Percentiles rank a stretch among this genome's conserved stretches.
These are phyloP conservation scores for Sarcophaga subvicina DNA, from an alignment of 2,888 invertebrate species.

Conservation along the genomic window DNA sequence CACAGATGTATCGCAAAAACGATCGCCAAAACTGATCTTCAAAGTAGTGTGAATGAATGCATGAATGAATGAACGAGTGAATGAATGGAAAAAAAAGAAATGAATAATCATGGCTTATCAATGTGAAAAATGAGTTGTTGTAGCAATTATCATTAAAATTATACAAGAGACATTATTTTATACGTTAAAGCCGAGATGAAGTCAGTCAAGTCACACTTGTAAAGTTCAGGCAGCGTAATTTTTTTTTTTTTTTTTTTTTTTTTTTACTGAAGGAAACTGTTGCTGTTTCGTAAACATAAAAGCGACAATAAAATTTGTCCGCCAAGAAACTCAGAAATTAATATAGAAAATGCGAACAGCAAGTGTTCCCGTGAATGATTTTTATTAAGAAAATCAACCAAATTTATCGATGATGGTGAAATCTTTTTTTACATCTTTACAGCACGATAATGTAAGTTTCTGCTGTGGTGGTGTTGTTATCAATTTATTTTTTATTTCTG, in stretches of 20 bases:
- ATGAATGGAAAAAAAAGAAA: constrained; percentile 11
- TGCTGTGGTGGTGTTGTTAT: not conserved
- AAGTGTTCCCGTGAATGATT: constrained; percentile 37
- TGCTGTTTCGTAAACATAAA: not conserved
- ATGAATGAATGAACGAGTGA: constrained; percentile 7
- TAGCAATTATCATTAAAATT: constrained; percentile 78
- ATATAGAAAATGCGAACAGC: not conserved
- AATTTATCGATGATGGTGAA: constrained; percentile 32
- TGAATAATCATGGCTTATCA: constrained; percentile 65
- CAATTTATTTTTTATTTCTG: too few species aligned
- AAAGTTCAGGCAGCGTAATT: constrained; percentile 38
- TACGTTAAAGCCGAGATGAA: constrained; percentile 27
- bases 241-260: constrained; percentile 21
- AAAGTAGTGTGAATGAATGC: constrained; percentile 24
- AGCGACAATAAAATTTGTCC: constrained; percentile 26
- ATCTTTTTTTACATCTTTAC: constrained; percentile 9
- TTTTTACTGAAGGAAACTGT: not conserved
- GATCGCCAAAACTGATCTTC: too few species aligned
- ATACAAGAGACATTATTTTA: constrained; percentile 65
- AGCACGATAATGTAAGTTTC: constrained; percentile 36
- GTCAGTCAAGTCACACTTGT: constrained; percentile 42
- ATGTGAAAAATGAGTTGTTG: constrained; percentile 77
- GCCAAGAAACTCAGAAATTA: not conserved
- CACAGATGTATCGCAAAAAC: too few species aligned
- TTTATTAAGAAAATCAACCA: constrained; percentile 40